Conservation (phyloP, 2,888 invertebrate species). For the Aleiodes alternator region DNA sequence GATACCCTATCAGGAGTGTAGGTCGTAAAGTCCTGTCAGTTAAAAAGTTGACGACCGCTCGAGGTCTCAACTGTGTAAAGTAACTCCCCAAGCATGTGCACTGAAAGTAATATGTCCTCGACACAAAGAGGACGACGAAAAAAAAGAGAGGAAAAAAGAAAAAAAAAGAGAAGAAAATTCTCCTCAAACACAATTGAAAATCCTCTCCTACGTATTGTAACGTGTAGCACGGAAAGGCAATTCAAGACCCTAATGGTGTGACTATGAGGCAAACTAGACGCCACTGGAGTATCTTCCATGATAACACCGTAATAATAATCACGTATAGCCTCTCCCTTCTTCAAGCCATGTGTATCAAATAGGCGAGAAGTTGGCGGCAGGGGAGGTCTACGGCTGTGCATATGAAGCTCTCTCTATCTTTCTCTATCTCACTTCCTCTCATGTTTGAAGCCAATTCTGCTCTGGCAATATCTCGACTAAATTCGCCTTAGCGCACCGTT, state of each 20-base stretch:
- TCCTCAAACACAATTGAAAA: neutral
- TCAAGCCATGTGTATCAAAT: constrained; percentile 54
- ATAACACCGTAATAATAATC: constrained; percentile 35
- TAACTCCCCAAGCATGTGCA: constrained; percentile 22
- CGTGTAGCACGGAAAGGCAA: constrained; percentile 38
- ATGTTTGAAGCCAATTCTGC: constrained; percentile 49
- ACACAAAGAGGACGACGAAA: neutral
- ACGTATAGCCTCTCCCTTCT: constrained; percentile 23
- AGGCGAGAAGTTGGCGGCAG: constrained; percentile 48
- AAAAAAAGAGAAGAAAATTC: too few relatives aligned
- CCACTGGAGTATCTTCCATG: constrained; percentile 30
- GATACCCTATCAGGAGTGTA: constrained; percentile 52
- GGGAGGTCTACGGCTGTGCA: constrained; percentile 54
- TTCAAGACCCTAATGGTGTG: constrained; percentile 40
- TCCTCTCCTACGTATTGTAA: neutral
- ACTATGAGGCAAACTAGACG: constrained; percentile 37
- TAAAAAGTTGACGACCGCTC: constrained; percentile 50
- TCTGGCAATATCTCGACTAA: constrained; percentile 49
- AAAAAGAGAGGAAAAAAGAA: neutral
- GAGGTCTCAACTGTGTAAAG: neutral
- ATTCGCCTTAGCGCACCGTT: constrained; percentile 46
- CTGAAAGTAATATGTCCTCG: neutral
- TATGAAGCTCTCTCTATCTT: constrained; percentile 51
- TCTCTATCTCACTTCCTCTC: constrained; percentile 49
- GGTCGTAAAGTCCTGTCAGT: constrained; percentile 54